phyloP scores from a whole-genome alignment of 2,113 vertebrate genomes.

The Copsychus sechellarum region DNA sequence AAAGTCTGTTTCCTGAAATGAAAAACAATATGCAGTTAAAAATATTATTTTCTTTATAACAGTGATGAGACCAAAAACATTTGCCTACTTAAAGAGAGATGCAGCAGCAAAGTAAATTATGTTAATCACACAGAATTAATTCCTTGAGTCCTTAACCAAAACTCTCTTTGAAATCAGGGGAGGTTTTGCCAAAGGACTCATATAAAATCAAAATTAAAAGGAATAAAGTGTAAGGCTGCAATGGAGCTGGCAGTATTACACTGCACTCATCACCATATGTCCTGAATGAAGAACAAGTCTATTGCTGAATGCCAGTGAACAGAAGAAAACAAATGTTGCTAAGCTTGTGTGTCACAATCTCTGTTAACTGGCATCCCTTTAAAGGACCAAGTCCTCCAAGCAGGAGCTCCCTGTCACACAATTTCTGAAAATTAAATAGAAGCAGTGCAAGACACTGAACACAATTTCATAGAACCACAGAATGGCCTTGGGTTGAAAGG shows the following conservation, averaged over 20 bases:
- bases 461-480: background rate
- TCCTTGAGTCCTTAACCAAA: background rate
- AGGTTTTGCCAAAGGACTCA: background rate
- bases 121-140: background rate
- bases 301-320: background rate
- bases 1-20: constrained; percentile 92
- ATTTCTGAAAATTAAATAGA: background rate
- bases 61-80: background rate
- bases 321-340: background rate
- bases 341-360: background rate
- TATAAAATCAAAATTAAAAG: background rate
- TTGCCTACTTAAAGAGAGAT: background rate
- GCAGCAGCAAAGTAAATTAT: background rate
- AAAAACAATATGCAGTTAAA: background rate
- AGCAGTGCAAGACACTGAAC: background rate
- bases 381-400: background rate
- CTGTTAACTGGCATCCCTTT: background rate
- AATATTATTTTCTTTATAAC: background rate
- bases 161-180: background rate
- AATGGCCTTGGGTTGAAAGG: background rate
- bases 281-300: background rate
- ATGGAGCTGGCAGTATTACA: background rate
- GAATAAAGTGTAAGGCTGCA: background rate
- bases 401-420: background rate
- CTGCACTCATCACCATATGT: background rate